Percentiles rank a stretch among this genome's conserved stretches.
Conservation (phyloP, 2,113 vertebrate species). For the Prochilodus magdalenae region DNA sequence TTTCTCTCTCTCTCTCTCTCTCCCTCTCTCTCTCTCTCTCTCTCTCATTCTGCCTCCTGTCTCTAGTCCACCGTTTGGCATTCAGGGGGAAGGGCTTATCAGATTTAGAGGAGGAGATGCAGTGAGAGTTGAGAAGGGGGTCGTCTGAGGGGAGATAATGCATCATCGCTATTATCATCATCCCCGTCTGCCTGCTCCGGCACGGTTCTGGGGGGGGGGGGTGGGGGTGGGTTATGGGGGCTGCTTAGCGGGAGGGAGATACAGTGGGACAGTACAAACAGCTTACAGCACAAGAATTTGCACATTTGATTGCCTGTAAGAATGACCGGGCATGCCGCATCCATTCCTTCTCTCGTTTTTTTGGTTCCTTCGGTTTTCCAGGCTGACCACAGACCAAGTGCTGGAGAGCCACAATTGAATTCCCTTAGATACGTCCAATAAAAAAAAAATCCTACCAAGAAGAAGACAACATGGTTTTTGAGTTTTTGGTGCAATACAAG, state of each 20-base stretch:
- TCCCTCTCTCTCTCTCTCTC: background rate
- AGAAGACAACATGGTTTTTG: no score
- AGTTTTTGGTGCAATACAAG: no score
- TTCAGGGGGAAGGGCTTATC: constrained; percentile 42
- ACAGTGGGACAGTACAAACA: background rate
- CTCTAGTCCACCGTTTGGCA: constrained; percentile 13
- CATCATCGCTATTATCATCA: constrained; percentile 41
- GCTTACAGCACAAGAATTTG: no score
- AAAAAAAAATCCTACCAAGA: no score
- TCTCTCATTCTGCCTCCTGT: no score
- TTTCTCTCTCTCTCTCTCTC: background rate
- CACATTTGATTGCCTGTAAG: background rate
- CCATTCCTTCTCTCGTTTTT: constrained; percentile 3
- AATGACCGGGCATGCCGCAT: background rate
- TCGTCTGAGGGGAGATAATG: constrained; percentile 59
- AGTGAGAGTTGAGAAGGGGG: constrained; percentile 19
- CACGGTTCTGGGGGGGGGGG: constrained; percentile 31
- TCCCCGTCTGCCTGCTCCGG: constrained; percentile 46
- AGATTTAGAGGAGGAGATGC: constrained; percentile 35
- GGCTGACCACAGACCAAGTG: no score
- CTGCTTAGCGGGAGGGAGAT: constrained; percentile 33
- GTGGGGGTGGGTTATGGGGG: constrained; percentile 50
- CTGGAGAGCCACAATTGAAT: no score
- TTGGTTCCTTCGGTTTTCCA: background rate
- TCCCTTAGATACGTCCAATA: no score